Conservation (phyloP, 2,113 vertebrate species). For the Gymnocephalus cernua region DNA sequence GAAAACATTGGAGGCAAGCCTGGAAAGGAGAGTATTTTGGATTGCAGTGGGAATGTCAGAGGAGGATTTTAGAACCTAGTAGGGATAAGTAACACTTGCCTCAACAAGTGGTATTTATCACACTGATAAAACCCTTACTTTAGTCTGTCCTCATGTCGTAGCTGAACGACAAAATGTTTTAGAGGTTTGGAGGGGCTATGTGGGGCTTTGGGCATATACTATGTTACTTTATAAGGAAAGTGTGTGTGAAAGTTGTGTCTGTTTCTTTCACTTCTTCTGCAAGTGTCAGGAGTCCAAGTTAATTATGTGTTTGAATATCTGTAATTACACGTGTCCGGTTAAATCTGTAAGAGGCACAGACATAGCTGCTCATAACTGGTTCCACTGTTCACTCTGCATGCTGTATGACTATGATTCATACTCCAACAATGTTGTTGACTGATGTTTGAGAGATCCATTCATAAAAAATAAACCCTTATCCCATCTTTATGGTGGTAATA, state of each 20-base stretch:
- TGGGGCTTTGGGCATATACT: neutral
- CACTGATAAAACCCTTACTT: constrained; percentile 41
- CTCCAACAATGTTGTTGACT: neutral
- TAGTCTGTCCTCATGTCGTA: constrained; percentile 43
- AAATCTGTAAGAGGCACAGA: constrained; percentile 4
- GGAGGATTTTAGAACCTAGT: constrained; percentile 48
- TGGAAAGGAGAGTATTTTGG: constrained; percentile 64
- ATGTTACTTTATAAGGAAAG: neutral
- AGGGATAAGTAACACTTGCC: constrained; percentile 55
- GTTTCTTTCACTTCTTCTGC: neutral
- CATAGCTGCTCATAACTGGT: neutral
- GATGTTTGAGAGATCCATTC: constrained; percentile 14
- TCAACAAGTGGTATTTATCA: constrained; percentile 50
- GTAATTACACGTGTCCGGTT: constrained; percentile 19
- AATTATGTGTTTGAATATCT: constrained; percentile 20
- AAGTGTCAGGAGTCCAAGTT: neutral
- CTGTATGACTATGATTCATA: constrained; percentile 29
- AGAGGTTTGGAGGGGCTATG: constrained; percentile 21
- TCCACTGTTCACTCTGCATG: neutral
- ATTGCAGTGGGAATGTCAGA: constrained; percentile 42
- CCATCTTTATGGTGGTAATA: neutral
- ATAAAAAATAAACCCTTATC: constrained; percentile 20
- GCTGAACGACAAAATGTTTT: constrained; percentile 41
- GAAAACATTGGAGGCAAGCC: constrained; percentile 59
- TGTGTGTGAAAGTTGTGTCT: neutral